Percentiles rank a stretch among this genome's conserved stretches.
Evolutionary conservation across 2,113 vertebrate species (phyloP).

Genomic region (Pelmatolapia mariae): DNA sequence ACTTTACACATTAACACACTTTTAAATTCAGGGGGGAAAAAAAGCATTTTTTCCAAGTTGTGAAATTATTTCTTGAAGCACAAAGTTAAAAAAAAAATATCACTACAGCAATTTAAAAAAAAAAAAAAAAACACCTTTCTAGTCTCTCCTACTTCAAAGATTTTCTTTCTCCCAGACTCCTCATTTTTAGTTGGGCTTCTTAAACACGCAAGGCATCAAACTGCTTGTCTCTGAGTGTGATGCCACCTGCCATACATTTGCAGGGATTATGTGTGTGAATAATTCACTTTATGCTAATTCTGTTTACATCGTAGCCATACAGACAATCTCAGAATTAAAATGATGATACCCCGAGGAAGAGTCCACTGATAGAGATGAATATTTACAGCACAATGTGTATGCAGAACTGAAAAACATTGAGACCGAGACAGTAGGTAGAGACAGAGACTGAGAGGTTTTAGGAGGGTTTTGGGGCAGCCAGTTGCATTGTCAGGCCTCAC

Average conservation of each 20-base stretch:
- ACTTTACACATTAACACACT: background rate
- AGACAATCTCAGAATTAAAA: background rate
- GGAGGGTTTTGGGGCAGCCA: constrained; percentile 17
- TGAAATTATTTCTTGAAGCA: background rate
- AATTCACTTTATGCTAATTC: background rate
- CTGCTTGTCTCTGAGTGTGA: background rate
- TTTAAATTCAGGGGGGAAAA: background rate
- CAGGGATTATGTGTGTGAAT: background rate
- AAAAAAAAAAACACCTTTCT: background rate
- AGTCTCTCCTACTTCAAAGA: background rate
- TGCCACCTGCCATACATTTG: background rate
- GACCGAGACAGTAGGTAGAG: background rate
- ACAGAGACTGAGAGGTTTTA: constrained; percentile 3
- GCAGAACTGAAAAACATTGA: background rate
- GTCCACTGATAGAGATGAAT: background rate
- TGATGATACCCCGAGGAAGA: background rate
- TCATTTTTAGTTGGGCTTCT: background rate
- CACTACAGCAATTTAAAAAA: rapidly evolving
- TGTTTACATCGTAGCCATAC: background rate
- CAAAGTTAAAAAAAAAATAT: rapidly evolving
- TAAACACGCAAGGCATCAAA: background rate
- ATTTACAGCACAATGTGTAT: background rate
- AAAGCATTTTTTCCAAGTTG: background rate
- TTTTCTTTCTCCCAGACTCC: background rate
- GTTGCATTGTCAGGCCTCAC: constrained; percentile 29